These are phyloP conservation scores for Bostrychus sinensis DNA, from an alignment of 2,113 vertebrate genomes.

Conservation along the genomic window DNA sequence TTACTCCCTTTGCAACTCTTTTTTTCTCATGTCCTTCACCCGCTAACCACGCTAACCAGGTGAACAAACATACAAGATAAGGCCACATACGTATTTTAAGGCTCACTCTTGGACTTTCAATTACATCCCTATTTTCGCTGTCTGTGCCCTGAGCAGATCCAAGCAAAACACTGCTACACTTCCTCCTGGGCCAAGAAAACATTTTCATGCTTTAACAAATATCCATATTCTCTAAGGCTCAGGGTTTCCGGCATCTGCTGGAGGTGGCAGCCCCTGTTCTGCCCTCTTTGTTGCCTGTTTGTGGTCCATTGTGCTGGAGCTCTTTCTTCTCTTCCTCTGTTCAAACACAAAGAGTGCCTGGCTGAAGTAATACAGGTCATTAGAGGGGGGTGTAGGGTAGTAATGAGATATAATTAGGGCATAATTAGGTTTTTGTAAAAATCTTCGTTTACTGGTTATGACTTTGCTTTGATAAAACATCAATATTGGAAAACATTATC, in stretches of 20 bases:
- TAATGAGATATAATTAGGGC: not conserved
- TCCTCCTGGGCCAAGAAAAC: slow-evolving; percentile 63
- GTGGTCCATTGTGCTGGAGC: slow-evolving; percentile 1
- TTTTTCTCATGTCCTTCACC: slow-evolving; percentile 56
- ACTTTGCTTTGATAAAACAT: not conserved
- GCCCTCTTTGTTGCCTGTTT: slow-evolving; percentile 28
- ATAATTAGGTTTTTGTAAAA: slow-evolving; percentile 7
- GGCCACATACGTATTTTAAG: slow-evolving; percentile 69
- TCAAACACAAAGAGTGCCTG: not conserved
- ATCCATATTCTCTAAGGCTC: slow-evolving; percentile 31
- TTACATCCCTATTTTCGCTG: slow-evolving; percentile 56
- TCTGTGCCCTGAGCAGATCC: slow-evolving; percentile 44
- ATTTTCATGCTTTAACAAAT: slow-evolving; percentile 58
- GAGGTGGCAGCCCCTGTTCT: slow-evolving; percentile 18
- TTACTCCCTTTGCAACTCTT: slow-evolving; percentile 5
- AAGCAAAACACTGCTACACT: slow-evolving; percentile 66
- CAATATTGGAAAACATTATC: not conserved
- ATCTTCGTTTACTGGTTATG: slow-evolving; percentile 2
- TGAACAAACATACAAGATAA: slow-evolving; percentile 83
- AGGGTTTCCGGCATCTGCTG: slow-evolving; percentile 38
- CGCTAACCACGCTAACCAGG: slow-evolving; percentile 75
- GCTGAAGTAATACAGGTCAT: not conserved
- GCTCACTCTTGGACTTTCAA: slow-evolving; percentile 64
- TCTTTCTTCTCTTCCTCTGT: not conserved
- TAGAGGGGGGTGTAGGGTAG: not conserved